These are phyloP conservation scores for Galago senegalensis DNA, from an alignment of 2,797 vertebrate species.

Conservation along the genomic window DNA sequence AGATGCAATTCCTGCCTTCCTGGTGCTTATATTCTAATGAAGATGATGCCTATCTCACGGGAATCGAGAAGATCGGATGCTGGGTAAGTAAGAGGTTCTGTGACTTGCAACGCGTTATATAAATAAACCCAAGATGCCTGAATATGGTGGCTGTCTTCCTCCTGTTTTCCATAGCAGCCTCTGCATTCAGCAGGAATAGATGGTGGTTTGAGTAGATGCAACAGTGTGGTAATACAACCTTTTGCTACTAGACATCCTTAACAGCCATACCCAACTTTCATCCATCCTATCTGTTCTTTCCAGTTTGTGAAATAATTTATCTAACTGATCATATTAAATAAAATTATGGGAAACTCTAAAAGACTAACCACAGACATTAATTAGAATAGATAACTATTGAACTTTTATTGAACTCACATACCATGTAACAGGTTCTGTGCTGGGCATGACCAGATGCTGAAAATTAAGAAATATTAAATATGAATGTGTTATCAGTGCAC, in stretches of 20 bases:
- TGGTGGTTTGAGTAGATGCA: neutral
- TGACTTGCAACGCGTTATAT: neutral
- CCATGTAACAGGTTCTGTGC: neutral
- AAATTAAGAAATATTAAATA: slow-evolving; percentile 14
- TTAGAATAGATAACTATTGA: neutral
- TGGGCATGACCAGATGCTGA: neutral
- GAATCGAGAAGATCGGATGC: neutral
- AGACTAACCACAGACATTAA: neutral
- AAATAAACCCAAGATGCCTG: neutral
- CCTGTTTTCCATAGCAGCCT: neutral
- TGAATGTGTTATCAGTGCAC: neutral
- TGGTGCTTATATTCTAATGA: neutral
- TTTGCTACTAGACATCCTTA: slow-evolving; percentile 80
- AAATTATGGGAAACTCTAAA: slow-evolving; percentile 16
- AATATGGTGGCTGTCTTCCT: neutral
- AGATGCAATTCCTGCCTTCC: neutral
- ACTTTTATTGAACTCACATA: neutral
- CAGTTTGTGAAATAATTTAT: neutral
- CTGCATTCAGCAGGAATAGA: neutral
- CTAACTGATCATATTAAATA: neutral
- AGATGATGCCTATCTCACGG: neutral
- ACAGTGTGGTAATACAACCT: neutral
- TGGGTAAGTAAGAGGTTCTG: neutral
- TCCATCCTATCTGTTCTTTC: neutral
- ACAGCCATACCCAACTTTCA: neutral